Base-by-base conservation (phyloP, 2,888 invertebrate species). In the Cosmia pyralina region DNA sequence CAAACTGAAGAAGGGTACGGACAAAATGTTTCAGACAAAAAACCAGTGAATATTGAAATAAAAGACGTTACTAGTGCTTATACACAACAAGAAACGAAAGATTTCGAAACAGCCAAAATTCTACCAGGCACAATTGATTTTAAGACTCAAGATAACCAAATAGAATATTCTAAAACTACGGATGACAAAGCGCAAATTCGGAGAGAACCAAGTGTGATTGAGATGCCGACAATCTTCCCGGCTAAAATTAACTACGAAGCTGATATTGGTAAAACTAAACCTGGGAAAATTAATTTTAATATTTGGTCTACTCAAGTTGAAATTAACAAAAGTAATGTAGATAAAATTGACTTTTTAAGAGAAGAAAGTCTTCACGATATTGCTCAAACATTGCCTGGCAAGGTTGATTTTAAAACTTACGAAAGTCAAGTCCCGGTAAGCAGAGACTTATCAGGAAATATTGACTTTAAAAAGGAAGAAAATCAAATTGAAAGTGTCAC, bases 241-340 rank as follows among this genome's bases (percentile, higher is more conserved):
- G 17, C 53, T 13, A 78, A 65, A 65, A 38, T 19, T 1, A 55
- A 75, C 10, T 83, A 84, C 34, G 82, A 84, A 69, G 66, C 64
- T n/a, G 64, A 80, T 41, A 76, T 84, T 8, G 81, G 82, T 57
- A 82, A 59, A 77, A 70, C 58, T 2, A 83, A 72, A 28, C 79
- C 80, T 13, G 83, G 79, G 0, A 82, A 82, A 50, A 72, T 82
- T 1, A 69, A 78, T n/a, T 22, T 82, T 11, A 72, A 82, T n/a
- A 46, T 15, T 8, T 78, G 82, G 83, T 82, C 65, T 46, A 66
- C 59, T 41, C 79, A 83, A 52, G 66, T 80, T 19, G 73, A 82
- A 66, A 69, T 72, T 0, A 83, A 83, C 22, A 78, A 72, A 52
- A 72, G 53, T n/a, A 48, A 50, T 19, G 57, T 82, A 0, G 73